These are phyloP conservation scores for Phasia obesa DNA, from an alignment of 2,888 invertebrate species.

Conservation along the genomic window DNA sequence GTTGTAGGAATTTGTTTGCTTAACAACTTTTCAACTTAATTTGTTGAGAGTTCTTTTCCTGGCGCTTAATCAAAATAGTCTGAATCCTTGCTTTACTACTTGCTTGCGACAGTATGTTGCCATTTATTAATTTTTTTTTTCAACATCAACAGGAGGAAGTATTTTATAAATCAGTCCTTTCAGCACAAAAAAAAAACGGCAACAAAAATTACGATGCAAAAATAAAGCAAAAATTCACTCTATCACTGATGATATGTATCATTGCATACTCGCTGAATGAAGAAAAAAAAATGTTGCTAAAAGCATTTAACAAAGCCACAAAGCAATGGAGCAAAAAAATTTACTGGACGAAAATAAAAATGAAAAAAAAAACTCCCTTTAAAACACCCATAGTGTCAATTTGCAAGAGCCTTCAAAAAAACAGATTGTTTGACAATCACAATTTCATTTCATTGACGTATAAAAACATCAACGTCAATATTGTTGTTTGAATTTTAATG, in stretches of 20 bases:
- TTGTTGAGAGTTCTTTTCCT: conserved; percentile 43
- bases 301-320: conserved; percentile 43
- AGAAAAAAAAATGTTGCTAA: conserved; percentile 19
- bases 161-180: conserved; percentile 44
- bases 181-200: neutral
- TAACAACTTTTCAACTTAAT: conserved; percentile 44
- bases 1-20: conserved; percentile 21
- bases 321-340: conserved; percentile 2
- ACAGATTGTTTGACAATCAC: conserved; percentile 40
- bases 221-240: conserved; percentile 35
- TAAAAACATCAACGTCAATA: conserved; percentile 11
- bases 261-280: conserved; percentile 6
- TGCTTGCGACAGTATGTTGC: neutral
- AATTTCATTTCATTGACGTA: conserved; percentile 30
- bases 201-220: neutral
- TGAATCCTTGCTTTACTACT: neutral
- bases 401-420: conserved; percentile 17
- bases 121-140: conserved; percentile 3
- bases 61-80: conserved; percentile 42
- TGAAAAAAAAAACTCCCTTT: neutral
- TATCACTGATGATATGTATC: conserved; percentile 44
- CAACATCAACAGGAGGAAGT: conserved; percentile 28
- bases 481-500: neutral
- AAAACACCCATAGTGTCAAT: conserved; percentile 9
- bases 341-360: neutral